Percentiles rank a stretch among this genome's conserved stretches.
Conservation (phyloP, 2,888 invertebrate genomes). For the Amphipyra tragopoginis region DNA sequence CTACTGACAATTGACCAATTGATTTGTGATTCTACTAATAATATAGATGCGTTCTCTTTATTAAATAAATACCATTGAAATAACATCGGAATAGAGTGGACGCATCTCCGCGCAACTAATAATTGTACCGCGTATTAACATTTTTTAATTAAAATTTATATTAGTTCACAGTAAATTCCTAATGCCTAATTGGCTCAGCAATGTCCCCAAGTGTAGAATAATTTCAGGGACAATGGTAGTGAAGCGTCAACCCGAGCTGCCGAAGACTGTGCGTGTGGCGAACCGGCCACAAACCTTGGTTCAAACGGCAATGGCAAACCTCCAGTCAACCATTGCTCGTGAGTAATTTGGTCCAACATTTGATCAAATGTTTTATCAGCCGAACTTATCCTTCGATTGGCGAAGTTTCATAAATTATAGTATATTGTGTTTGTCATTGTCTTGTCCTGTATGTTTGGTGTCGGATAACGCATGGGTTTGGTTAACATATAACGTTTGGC, state of each 20-base stretch:
- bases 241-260: slow-evolving; percentile 86
- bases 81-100: slow-evolving; percentile 15
- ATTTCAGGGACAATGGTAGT: slow-evolving; percentile 88
- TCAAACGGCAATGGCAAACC: slow-evolving; percentile 81
- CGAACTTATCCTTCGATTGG: slow-evolving; percentile 22
- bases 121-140: slow-evolving; percentile 15
- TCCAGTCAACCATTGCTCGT: slow-evolving; percentile 85
- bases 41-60: slow-evolving; percentile 22
- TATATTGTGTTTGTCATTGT: slow-evolving; percentile 19
- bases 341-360: slow-evolving; percentile 71
- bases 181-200: slow-evolving; percentile 33
- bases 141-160: slow-evolving; percentile 5
- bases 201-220: slow-evolving; percentile 61
- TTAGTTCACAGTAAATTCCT: slow-evolving; percentile 9
- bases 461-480: slow-evolving; percentile 53
- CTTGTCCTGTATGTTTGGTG: slow-evolving; percentile 32
- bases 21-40: slow-evolving; percentile 41
- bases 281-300: slow-evolving; percentile 57
- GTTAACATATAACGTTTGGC: slow-evolving; percentile 53
- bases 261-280: slow-evolving; percentile 81
- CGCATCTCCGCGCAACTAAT: slow-evolving; percentile 7
- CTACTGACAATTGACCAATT: slow-evolving; percentile 50
- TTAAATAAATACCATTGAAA: slow-evolving; percentile 3
- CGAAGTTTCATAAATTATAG: slow-evolving; percentile 24
- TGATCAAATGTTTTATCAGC: slow-evolving; percentile 52